These are phyloP conservation scores for Bombus vancouverensis DNA, from an alignment of 1,140 invertebrate species.

Conservation along the genomic window DNA sequence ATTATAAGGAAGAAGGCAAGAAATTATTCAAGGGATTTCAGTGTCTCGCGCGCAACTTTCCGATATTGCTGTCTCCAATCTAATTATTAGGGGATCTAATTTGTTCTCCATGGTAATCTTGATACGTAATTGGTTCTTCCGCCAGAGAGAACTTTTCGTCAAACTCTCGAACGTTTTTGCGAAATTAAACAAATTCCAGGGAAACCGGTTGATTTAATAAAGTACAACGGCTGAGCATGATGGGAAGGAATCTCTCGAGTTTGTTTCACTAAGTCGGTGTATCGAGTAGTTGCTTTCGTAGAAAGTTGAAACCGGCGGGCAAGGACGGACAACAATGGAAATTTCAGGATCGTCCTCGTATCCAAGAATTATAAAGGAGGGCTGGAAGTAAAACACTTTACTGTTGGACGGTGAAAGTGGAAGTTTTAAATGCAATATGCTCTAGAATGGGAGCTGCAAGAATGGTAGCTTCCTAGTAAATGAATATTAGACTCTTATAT, in stretches of 20 bases:
- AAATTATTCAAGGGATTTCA: not conserved
- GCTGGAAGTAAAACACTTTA: slow-evolving; percentile 8
- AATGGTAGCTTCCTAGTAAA: slow-evolving; percentile 19
- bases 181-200: slow-evolving; percentile 34
- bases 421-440: slow-evolving; percentile 32
- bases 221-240: not conserved
- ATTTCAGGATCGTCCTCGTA: not conserved
- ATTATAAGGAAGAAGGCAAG: not conserved
- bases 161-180: not conserved
- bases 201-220: slow-evolving; percentile 29
- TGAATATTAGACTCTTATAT: slow-evolving; percentile 33
- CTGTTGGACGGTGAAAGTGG: too few species aligned
- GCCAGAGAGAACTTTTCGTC: not conserved
- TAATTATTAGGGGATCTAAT: not conserved
- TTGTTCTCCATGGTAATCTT: not conserved
- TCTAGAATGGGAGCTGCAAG: slow-evolving; percentile 9
- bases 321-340: slow-evolving; percentile 10
- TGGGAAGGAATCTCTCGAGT: slow-evolving; percentile 17
- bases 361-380: not conserved
- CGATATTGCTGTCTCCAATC: not conserved
- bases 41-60: not conserved
- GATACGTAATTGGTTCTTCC: slow-evolving; percentile 1
- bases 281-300: slow-evolving; percentile 15
- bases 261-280: slow-evolving; percentile 21
- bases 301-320: slow-evolving; percentile 1